Conservation (phyloP, 2,113 vertebrate species). For the Hyaena hyaena region DNA sequence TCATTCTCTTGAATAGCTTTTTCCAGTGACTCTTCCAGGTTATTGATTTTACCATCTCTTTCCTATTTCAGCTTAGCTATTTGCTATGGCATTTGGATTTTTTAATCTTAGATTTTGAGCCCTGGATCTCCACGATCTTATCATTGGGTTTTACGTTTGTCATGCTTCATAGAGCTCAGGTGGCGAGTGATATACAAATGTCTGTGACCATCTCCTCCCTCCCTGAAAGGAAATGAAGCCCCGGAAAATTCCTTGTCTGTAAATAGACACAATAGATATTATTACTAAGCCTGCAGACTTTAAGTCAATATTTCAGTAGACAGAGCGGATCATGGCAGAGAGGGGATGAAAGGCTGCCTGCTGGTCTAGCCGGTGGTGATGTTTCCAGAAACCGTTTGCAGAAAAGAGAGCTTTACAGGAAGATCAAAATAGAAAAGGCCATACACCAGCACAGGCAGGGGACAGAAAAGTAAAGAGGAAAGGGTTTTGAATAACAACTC, state of each 20-base stretch:
- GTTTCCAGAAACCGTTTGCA: constrained; percentile 55
- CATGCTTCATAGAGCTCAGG: neutral
- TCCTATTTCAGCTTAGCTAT: neutral
- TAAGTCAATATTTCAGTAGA: constrained; percentile 50
- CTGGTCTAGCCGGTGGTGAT: neutral
- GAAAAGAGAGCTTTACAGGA: constrained; percentile 53
- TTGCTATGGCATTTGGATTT: neutral
- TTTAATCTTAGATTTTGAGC: neutral
- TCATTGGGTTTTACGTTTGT: constrained; percentile 37
- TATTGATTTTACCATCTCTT: constrained; percentile 28
- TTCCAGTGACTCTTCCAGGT: constrained; percentile 19
- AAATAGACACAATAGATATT: constrained; percentile 40
- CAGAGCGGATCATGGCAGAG: neutral
- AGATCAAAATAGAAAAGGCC: constrained; percentile 28
- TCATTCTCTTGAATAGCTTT: constrained; percentile 5
- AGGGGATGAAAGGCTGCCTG: neutral
- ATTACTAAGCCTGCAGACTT: constrained; percentile 7
- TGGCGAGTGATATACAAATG: neutral
- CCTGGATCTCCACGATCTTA: neutral
- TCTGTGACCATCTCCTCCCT: neutral
- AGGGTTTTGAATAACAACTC: neutral
- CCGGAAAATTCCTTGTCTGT: neutral
- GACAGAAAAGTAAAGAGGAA: constrained; percentile 14
- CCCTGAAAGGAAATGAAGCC: neutral
- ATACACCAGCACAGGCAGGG: neutral